Evolutionary conservation across 2,113 vertebrate genomes (phyloP).

Genomic region (Phaetusa simplex): DNA sequence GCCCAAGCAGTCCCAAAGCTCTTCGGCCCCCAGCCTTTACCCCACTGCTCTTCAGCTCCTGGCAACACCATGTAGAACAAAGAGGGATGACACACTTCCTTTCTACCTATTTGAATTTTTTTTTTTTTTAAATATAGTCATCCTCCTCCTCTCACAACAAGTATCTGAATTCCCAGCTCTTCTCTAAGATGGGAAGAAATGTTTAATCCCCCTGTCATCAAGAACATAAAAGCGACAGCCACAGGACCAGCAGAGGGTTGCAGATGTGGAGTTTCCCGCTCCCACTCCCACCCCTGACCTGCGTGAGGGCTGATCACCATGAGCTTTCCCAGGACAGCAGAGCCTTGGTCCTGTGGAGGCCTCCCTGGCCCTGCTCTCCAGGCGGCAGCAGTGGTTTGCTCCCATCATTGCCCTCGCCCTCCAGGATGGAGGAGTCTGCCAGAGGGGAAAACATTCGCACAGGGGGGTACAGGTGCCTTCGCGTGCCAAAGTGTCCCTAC

Average conservation of each 20-base stretch:
- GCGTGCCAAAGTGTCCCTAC: background rate
- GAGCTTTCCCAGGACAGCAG: background rate
- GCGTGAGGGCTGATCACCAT: fast-evolving
- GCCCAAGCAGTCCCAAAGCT: background rate
- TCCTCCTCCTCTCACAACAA: background rate
- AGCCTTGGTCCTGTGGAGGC: background rate
- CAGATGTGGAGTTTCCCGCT: background rate
- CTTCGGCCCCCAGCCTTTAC: background rate
- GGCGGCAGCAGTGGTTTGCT: background rate
- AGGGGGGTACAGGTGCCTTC: background rate
- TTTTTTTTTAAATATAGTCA: background rate
- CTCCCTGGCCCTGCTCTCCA: background rate
- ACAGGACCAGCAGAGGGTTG: background rate
- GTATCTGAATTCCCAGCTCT: background rate
- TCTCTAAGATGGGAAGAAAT: background rate
- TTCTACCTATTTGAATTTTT: background rate
- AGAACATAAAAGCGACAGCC: background rate
- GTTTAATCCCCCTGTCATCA: background rate
- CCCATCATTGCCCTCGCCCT: fast-evolving
- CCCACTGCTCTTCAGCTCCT: background rate
- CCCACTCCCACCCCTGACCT: fast-evolving
- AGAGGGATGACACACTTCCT: background rate
- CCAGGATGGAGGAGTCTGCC: fast-evolving
- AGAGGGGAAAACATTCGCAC: fast-evolving
- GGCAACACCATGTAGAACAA: background rate